phyloP scores from a whole-genome alignment of 2,888 invertebrate species.

The Rhimphoctona megacephalus region DNA sequence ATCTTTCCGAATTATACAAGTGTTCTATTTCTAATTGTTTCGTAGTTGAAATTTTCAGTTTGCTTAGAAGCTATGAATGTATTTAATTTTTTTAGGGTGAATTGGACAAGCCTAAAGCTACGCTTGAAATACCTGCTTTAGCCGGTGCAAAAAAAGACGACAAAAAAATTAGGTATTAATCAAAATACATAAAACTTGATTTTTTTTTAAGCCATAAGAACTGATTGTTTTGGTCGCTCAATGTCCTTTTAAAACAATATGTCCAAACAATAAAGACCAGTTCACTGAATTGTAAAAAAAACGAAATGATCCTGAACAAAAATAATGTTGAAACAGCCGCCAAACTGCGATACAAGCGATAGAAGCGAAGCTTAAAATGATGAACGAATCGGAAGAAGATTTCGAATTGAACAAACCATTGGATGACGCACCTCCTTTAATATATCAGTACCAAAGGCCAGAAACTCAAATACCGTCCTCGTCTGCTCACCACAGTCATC shows the following conservation, averaged over 20 bases:
- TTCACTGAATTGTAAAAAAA: neutral
- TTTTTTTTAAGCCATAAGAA: neutral
- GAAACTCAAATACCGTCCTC: slow-evolving; percentile 83
- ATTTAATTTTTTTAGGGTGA: slow-evolving; percentile 88
- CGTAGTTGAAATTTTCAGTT: neutral
- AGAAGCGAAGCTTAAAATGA: slow-evolving; percentile 93
- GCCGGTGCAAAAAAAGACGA: slow-evolving; percentile 87
- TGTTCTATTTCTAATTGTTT: neutral
- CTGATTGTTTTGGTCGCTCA: neutral
- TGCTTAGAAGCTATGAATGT: neutral
- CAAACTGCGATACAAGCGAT: slow-evolving; percentile 94
- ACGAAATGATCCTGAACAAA: neutral
- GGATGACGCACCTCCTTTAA: slow-evolving; percentile 89
- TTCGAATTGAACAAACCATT: slow-evolving; percentile 91
- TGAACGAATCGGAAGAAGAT: slow-evolving; percentile 90
- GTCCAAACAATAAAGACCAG: neutral
- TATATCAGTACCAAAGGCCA: slow-evolving; percentile 88
- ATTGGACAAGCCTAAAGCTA: slow-evolving; percentile 90
- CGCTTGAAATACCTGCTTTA: slow-evolving; percentile 91
- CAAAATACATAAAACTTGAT: neutral
- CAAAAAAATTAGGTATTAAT: slow-evolving; percentile 85
- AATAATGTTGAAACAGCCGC: slow-evolving; percentile 85
- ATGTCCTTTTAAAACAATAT: neutral
- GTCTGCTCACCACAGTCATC: slow-evolving; percentile 77
- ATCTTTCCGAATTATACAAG: neutral